phyloP scores from a whole-genome alignment of 2,888 invertebrate species.

The Crossocerus cetratus region DNA sequence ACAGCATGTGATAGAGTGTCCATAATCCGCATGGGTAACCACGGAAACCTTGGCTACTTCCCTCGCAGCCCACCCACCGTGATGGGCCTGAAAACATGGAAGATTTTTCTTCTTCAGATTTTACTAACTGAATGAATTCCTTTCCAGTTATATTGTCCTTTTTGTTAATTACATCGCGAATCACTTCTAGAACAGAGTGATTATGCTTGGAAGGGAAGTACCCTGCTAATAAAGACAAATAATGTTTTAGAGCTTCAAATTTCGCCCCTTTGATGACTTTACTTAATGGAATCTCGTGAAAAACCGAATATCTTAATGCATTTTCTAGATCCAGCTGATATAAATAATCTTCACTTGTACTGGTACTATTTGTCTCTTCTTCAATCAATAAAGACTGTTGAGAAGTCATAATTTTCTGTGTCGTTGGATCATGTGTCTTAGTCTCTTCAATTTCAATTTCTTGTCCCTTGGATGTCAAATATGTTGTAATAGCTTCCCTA shows the following conservation, averaged over 20 bases:
- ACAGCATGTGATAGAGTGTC: conserved; percentile 95
- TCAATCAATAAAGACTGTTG: conserved; percentile 32
- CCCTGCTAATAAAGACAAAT: conserved; percentile 84
- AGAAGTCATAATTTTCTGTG: not conserved
- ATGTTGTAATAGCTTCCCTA: conserved; percentile 79
- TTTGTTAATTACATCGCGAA: conserved; percentile 79
- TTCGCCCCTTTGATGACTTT: conserved; percentile 85
- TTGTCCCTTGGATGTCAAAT: conserved; percentile 73
- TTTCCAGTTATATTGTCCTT: conserved; percentile 80
- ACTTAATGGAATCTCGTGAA: conserved; percentile 88
- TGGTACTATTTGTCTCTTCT: conserved; percentile 66
- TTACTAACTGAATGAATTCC: conserved; percentile 80
- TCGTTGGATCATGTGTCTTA: conserved; percentile 29
- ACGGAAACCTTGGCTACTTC: conserved; percentile 85
- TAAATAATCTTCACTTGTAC: conserved; percentile 80
- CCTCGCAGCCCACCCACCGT: conserved; percentile 89
- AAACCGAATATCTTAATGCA: conserved; percentile 88
- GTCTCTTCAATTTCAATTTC: conserved; percentile 13
- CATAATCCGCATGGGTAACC: conserved; percentile 97
- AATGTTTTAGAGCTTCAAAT: conserved; percentile 85
- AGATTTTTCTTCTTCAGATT: conserved; percentile 77
- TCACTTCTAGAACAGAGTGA: conserved; percentile 74
- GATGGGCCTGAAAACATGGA: conserved; percentile 78
- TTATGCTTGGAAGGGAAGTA: conserved; percentile 89
- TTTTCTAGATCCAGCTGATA: conserved; percentile 94